Evolutionary conservation across 2,113 vertebrate species (phyloP).

Genomic region (Myocastor coypus): DNA sequence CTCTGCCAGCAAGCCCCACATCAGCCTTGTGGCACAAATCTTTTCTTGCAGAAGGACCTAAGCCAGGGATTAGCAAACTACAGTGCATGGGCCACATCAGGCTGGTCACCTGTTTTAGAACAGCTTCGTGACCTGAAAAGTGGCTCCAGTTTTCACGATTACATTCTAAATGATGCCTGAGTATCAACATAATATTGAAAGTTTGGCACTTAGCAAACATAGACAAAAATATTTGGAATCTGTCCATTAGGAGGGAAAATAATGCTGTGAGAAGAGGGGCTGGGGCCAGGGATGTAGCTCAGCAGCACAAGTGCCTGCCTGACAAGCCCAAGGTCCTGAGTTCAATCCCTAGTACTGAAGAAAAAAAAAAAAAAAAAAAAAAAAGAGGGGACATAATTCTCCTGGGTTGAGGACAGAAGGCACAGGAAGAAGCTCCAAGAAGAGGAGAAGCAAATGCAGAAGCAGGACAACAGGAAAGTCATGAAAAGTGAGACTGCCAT

Average conservation of each 20-base stretch:
- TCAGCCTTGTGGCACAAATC: background rate
- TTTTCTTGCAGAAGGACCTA: background rate
- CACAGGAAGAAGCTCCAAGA: background rate
- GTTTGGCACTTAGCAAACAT: background rate
- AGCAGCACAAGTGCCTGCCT: too few relatives aligned
- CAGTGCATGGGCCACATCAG: background rate
- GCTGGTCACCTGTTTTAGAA: background rate
- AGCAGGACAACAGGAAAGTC: background rate
- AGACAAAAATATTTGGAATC: background rate
- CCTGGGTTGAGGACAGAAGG: background rate
- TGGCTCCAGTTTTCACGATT: background rate
- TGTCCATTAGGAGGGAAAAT: background rate
- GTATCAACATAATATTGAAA: background rate
- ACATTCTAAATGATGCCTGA: background rate
- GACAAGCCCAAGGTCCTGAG: too few relatives aligned
- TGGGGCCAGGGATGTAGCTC: too few relatives aligned
- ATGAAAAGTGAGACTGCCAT: slow-evolving; percentile 4
- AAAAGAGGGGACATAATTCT: background rate
- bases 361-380: too few relatives aligned
- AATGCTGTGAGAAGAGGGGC: background rate
- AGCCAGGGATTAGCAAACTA: background rate
- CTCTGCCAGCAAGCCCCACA: background rate
- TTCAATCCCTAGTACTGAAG: too few relatives aligned
- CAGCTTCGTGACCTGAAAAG: background rate
- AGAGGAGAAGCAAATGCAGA: background rate